phyloP scores from a whole-genome alignment of 2,113 vertebrate species.

The Gymnogyps californianus region DNA sequence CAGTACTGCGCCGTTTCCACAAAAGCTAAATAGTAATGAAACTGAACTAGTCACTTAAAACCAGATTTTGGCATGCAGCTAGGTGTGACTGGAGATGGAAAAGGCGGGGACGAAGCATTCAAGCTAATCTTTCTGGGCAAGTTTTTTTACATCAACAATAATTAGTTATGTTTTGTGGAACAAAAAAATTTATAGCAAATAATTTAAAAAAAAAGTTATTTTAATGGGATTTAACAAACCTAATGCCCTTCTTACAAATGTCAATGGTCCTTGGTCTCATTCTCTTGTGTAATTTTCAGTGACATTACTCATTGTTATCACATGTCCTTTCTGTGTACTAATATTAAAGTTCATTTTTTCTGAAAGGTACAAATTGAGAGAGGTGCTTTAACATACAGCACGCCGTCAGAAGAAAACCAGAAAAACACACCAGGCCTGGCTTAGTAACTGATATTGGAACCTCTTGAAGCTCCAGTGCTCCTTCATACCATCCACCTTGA shows the following conservation, averaged over 20 bases:
- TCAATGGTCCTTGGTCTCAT: not conserved
- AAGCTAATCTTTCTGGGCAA: not conserved
- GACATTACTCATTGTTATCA: not conserved
- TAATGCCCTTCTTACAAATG: not conserved
- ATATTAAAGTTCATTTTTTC: not conserved
- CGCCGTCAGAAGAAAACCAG: not conserved
- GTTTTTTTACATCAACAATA: not conserved
- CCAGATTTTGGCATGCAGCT: not conserved
- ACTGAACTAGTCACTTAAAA: not conserved
- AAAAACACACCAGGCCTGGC: not conserved
- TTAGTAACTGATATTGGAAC: not conserved
- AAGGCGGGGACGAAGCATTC: not conserved
- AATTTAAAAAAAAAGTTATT: not conserved
- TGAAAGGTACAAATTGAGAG: not conserved
- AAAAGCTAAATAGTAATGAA: no score
- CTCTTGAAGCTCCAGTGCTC: not conserved
- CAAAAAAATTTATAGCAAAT: not conserved
- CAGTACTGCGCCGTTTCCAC: not conserved
- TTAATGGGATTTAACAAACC: not conserved
- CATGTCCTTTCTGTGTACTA: rapidly evolving
- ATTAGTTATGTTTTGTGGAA: not conserved
- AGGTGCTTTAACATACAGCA: not conserved
- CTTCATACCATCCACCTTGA: not conserved
- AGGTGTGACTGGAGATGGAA: not conserved
- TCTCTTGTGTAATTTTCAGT: not conserved